phyloP scores from a whole-genome alignment of 2,888 invertebrate species.

The Lithophane ornitopus region DNA sequence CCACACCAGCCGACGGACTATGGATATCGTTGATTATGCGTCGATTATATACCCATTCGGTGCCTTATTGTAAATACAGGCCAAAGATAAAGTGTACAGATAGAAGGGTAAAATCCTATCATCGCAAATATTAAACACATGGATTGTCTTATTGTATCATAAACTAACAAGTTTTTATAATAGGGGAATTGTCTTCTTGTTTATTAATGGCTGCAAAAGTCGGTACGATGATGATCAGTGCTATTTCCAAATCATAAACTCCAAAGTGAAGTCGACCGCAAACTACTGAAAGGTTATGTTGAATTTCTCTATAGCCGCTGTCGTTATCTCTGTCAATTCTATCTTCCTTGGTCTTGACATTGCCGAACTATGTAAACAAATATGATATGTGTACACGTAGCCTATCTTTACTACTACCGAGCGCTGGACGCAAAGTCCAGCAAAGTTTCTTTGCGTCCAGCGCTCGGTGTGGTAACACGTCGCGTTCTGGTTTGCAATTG shows the following conservation, averaged over 20 bases:
- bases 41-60: neutral
- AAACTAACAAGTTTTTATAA: neutral
- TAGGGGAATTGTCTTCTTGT: neutral
- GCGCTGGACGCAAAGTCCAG: too few relatives aligned
- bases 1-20: neutral
- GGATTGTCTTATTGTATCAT: neutral
- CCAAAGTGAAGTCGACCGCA: neutral
- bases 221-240: neutral
- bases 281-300: neutral
- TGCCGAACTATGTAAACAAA: too few relatives aligned
- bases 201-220: neutral
- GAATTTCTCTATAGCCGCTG: neutral
- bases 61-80: neutral
- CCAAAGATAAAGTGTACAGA: neutral
- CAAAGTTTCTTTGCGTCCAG: too few relatives aligned
- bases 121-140: neutral
- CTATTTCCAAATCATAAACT: neutral
- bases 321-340: neutral
- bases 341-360: neutral
- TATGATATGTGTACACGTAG: too few relatives aligned
- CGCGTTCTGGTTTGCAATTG: too few relatives aligned
- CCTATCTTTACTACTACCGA: too few relatives aligned
- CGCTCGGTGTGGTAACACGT: too few relatives aligned
- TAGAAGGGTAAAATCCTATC: neutral
- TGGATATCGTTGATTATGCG: neutral